These are phyloP conservation scores for Sebastes matsubarae DNA, from an alignment of 2,797 vertebrate genomes.

Conservation along the genomic window DNA sequence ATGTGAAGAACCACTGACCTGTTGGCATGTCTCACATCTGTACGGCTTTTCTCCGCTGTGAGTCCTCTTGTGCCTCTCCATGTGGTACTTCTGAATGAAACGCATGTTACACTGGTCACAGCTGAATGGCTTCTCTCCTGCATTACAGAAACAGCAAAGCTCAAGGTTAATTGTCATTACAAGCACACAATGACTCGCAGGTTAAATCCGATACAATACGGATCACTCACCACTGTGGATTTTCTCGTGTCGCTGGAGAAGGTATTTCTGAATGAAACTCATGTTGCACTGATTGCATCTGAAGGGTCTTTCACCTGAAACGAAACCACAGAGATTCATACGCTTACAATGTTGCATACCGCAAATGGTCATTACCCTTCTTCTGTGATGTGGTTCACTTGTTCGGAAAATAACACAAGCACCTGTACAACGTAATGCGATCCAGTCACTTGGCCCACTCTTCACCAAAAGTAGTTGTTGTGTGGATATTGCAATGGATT, in stretches of 20 bases:
- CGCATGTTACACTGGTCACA: constrained; percentile 99
- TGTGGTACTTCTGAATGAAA: constrained; percentile 99
- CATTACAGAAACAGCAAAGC: neutral
- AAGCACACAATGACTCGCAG: neutral
- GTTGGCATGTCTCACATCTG: constrained; percentile 99
- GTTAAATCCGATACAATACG: too few species aligned
- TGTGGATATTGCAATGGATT: neutral
- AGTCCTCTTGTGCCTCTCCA: constrained; percentile 99
- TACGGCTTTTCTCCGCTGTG: constrained; percentile 99
- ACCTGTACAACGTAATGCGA: neutral
- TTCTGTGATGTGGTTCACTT: neutral
- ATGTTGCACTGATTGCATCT: constrained; percentile 98
- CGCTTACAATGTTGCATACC: neutral
- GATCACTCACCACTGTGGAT: constrained; percentile 91
- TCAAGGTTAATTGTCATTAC: neutral
- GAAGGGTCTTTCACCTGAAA: constrained; percentile 93
- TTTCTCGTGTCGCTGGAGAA: constrained; percentile 97
- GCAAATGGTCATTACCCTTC: neutral
- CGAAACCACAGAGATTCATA: neutral
- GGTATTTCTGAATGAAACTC: constrained; percentile 99
- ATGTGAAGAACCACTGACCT: constrained; percentile 70
- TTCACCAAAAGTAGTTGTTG: neutral
- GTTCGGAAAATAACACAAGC: neutral
- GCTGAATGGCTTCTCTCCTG: constrained; percentile 97
- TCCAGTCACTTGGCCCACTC: neutral